Conservation (phyloP, 2,888 invertebrate species). For the Monoplex corrugatus region DNA sequence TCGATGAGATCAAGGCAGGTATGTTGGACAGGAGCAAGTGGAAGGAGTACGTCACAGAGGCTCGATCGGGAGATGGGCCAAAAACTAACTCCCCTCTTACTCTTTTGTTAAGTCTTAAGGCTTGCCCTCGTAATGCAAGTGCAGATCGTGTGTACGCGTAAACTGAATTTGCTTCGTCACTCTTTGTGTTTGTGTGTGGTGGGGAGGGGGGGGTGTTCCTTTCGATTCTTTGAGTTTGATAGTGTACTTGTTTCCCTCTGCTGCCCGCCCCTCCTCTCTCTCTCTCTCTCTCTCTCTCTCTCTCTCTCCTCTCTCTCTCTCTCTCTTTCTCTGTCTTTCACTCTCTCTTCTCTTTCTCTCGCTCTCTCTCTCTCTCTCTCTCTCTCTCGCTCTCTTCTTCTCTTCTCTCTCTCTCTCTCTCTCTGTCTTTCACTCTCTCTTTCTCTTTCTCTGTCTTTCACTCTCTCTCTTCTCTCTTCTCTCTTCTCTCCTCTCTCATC, state of each 20-base stretch:
- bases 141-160: too few relatives aligned
- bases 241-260: too few relatives aligned
- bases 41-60: too few relatives aligned
- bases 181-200: background rate
- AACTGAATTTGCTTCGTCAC: too few relatives aligned
- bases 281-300: background rate
- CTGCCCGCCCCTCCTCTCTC: background rate
- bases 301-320: background rate
- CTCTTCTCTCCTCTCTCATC: background rate
- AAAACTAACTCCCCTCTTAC: too few relatives aligned
- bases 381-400: background rate
- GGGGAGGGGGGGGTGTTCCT: background rate
- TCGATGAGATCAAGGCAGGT: too few relatives aligned
- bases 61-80: too few relatives aligned
- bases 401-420: conserved; percentile 3
- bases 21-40: too few relatives aligned
- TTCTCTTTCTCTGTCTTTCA: conserved; percentile 19
- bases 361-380: background rate
- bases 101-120: too few relatives aligned
- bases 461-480: background rate
- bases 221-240: background rate
- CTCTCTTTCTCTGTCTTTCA: background rate
- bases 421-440: conserved; percentile 5
- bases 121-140: too few relatives aligned
- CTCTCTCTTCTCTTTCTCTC: background rate